Evolutionary conservation across 2,888 invertebrate species (phyloP), one percentile per base, ranked within the genome.

Genomic region (Tiliacea citrago): DNA sequence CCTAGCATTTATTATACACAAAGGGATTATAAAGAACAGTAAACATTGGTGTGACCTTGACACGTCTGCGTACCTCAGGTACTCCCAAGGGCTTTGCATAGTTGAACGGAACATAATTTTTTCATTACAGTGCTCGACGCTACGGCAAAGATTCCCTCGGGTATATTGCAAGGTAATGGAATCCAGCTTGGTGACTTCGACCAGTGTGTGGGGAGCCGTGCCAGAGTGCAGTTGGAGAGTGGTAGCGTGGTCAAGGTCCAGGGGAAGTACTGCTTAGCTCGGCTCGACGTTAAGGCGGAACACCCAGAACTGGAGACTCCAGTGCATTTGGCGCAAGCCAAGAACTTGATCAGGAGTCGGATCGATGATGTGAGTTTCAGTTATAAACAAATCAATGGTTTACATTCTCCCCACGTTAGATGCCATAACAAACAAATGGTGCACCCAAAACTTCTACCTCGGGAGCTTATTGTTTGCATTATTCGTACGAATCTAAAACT

Each of bases 171-270:
- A 87, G 98, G 98, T 82, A 98, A 98, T 91, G 97, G 97, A 66
- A 97, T 98, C 91, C 98, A 98, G 91, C 93, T 98, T 29, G 98
- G 98, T 21, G 98, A 98, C 94, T 98, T 97, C 88, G 97, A 97
- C 92, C 97, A 97, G 93, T 98, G 98, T 88, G 94, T 97, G 79
- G 97, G 94, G 65, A 97, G 97, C 24, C 96, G 97, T 39, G 97
- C 97, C 0, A 97, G 97, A 82, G 96, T 97, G 10, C 97, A 97
- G 87, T 92, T 97, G 80, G 96, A 97, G 66, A 95, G 95, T n/a
- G 96, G 96, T 42, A 97, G 96, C 75, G 95, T 97, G 45, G 97
- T 97, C 13, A 97, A 96, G 89, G 95, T 98, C 70, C 97, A 97
- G 83, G 98, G 98, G 53, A 97, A 97, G 90, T 98, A 98, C 91